Evolutionary conservation across 2,113 vertebrate genomes (phyloP).

Genomic region (Stegastes partitus): DNA sequence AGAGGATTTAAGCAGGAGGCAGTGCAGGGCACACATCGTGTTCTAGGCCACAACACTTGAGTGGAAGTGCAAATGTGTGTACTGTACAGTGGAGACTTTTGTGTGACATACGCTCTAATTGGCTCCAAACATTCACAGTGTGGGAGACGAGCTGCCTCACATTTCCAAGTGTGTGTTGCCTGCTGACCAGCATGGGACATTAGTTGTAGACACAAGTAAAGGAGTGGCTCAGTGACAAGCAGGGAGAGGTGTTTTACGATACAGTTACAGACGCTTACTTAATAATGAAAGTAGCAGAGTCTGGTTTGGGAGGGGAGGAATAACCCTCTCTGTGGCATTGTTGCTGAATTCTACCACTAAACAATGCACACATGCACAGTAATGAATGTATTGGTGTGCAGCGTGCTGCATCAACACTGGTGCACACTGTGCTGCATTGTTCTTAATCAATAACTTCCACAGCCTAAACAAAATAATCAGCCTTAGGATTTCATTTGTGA

Average conservation of each 20-base stretch:
- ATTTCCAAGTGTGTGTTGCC: slow-evolving; percentile 14
- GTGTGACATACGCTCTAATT: neutral
- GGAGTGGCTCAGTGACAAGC: slow-evolving; percentile 16
- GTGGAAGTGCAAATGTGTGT: slow-evolving; percentile 22
- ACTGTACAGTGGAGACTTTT: neutral
- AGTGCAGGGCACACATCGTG: slow-evolving; percentile 39
- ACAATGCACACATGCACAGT: neutral
- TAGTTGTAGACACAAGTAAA: slow-evolving; percentile 21
- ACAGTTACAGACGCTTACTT: slow-evolving; percentile 19
- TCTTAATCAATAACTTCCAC: slow-evolving; percentile 13
- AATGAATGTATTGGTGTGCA: neutral
- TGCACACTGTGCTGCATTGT: slow-evolving; percentile 35
- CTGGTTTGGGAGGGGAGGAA: neutral
- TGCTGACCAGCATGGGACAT: slow-evolving; percentile 16
- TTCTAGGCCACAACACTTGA: slow-evolving; percentile 30
- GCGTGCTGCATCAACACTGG: slow-evolving; percentile 29
- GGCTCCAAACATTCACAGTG: neutral
- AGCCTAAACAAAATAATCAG: slow-evolving; percentile 12
- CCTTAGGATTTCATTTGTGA: slow-evolving; percentile 6
- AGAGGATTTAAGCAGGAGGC: slow-evolving; percentile 55
- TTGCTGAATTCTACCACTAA: neutral
- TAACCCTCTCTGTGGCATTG: neutral
- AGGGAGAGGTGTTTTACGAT: slow-evolving; percentile 13
- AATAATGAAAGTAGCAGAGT: slow-evolving; percentile 5
- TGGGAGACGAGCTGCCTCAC: neutral